Conservation (phyloP, 2,113 vertebrate genomes). For the Scolopax mira region DNA sequence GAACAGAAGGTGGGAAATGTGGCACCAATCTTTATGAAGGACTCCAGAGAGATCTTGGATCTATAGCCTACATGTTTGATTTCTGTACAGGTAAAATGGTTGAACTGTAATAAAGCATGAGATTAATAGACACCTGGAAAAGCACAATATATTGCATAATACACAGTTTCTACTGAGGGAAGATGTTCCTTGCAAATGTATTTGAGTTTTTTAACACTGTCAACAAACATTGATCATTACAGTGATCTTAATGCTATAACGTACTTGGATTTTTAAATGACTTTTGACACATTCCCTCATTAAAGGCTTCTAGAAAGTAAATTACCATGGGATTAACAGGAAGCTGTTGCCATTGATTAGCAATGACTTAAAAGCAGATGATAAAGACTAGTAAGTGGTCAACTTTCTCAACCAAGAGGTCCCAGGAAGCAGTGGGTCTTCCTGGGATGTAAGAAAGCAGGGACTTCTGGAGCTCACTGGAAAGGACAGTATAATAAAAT, state of each 20-base stretch:
- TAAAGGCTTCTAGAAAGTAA: constrained; percentile 1
- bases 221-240: background rate
- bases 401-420: background rate
- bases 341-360: background rate
- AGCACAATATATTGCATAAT: background rate
- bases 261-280: background rate
- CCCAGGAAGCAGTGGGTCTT: background rate
- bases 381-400: background rate
- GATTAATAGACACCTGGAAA: background rate
- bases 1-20: constrained; percentile 58
- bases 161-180: background rate
- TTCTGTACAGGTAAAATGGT: background rate
- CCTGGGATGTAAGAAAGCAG: background rate
- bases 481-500: background rate
- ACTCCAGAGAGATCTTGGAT: constrained; percentile 30
- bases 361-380: background rate
- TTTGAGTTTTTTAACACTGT: background rate
- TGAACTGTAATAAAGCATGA: background rate
- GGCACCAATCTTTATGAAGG: constrained; percentile 53
- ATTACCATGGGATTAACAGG: background rate
- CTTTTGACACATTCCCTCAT: background rate
- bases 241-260: background rate
- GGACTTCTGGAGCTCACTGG: background rate
- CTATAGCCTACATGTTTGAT: background rate
- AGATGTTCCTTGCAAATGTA: background rate